Evolutionary conservation across 2,797 vertebrate species (phyloP), one percentile per base, ranked within the genome.

Genomic region (Chelon auratus): DNA sequence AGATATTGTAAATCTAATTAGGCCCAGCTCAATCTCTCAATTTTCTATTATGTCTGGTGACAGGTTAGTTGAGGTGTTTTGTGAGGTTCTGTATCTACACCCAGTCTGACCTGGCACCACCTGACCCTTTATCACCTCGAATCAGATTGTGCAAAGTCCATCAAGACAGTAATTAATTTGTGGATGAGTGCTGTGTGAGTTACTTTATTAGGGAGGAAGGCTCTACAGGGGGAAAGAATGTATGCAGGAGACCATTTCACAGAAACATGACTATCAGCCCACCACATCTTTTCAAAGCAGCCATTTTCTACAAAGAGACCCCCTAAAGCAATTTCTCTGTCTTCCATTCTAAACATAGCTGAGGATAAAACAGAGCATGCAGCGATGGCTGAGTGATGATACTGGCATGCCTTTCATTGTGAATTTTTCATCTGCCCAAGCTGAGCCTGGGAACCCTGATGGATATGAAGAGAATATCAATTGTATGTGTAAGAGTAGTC

Each of bases 341-440:
- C 82, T 84, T 82, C 79, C 60, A 79, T 88, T 91, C 84, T 87
- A 91, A 90, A 91, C 89, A 89, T 90, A 89, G 89, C 84, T 33
- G 61, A 78, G 78, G 88, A 90, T 89, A 90, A 88, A 92, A 88
- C 84, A 75, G 78, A 87, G 72, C 82, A 82, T 80, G 78, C 70
- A 60, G 81, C n/a, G 65, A 87, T 80, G 78, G 77, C 80, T 85
- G 78, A 90, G 82, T 81, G 83, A 90, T 90, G 81, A 87, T 84
- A 86, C 77, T 84, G 76, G 81, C 77, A 12, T 80, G 86, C 66
- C 72, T 89, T 88, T 91, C 84, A 86, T 81, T 89, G 87, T 91
- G 86, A 89, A 87, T 89, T 80, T 91, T 91, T 90, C 81, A 87
- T 88, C 80, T 87, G 80, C 80, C 75, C 56, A 51, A 78, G 40